Evolutionary conservation across 2,888 invertebrate species (phyloP).

Genomic region (Julus scanicus): DNA sequence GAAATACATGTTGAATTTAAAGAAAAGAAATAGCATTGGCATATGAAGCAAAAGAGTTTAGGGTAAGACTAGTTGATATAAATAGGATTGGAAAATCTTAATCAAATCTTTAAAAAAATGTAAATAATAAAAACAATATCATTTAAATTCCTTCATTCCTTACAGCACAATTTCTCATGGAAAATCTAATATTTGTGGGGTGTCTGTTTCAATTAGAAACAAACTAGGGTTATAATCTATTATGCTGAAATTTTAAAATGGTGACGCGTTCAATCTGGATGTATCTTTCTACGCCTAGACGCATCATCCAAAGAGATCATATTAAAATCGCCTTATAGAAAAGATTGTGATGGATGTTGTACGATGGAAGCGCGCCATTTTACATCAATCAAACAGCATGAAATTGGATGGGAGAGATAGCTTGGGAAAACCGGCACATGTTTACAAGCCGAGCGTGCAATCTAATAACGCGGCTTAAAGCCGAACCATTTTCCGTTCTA

Average conservation of each 20-base stretch:
- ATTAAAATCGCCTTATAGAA: slow-evolving; percentile 40
- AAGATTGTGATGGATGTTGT: slow-evolving; percentile 49
- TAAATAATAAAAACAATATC: too few species aligned
- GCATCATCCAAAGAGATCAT: slow-evolving; percentile 13
- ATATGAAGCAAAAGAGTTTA: too few species aligned
- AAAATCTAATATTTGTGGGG: background rate
- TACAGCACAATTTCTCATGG: background rate
- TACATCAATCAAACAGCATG: slow-evolving; percentile 49
- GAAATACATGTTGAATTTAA: too few species aligned
- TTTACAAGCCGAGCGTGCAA: slow-evolving; percentile 27
- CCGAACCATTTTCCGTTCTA: background rate
- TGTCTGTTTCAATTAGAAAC: background rate
- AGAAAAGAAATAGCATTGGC: too few species aligned
- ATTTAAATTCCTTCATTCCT: background rate
- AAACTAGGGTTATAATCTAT: background rate
- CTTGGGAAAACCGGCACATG: slow-evolving; percentile 48
- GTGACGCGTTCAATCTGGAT: slow-evolving; percentile 26
- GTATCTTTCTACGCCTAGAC: background rate
- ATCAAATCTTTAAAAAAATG: too few species aligned
- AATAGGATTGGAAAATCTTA: too few species aligned
- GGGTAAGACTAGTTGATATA: too few species aligned
- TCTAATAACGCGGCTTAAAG: slow-evolving; percentile 43
- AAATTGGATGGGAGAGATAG: slow-evolving; percentile 47
- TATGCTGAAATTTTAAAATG: background rate
- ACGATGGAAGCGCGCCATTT: slow-evolving; percentile 48